A percentile compares a stretch with the other conserved stretches of the same genome.
phyloP scores from a whole-genome alignment of 2,113 vertebrate species.

The Circaetus cinerascens region DNA sequence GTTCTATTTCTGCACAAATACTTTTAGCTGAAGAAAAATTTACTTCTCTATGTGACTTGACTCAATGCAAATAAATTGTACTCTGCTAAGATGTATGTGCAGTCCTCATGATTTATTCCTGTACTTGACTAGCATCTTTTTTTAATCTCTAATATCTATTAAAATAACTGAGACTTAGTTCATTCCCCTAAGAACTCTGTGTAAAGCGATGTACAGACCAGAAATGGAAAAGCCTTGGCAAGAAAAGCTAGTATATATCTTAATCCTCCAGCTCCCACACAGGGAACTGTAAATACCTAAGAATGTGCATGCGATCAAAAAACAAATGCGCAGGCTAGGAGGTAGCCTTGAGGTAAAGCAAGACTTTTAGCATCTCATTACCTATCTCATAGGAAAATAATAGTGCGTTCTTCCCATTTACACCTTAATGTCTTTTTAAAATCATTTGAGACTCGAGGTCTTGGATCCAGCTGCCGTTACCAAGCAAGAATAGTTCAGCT shows the following conservation, averaged over 20 bases:
- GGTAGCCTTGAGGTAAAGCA: neutral
- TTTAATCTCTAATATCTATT: neutral
- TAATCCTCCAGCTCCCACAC: neutral
- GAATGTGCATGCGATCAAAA: neutral
- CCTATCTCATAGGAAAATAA: neutral
- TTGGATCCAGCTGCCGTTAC: neutral
- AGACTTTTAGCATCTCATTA: neutral
- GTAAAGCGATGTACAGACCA: neutral
- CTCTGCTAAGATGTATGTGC: neutral
- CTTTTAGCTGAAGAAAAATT: conserved; percentile 27
- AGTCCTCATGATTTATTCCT: neutral
- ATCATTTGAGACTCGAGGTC: neutral
- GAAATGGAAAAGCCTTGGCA: neutral
- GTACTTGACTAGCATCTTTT: neutral
- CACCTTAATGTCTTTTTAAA: neutral
- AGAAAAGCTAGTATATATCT: neutral
- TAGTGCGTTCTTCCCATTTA: neutral
- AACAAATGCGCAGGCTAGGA: neutral
- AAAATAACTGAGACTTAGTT: neutral
- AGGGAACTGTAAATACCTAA: neutral
- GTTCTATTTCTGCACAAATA: conserved; percentile 3
- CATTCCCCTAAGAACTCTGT: neutral
- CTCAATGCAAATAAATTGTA: neutral
- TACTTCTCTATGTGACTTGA: neutral
- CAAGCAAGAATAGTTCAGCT: neutral